phyloP scores from a whole-genome alignment of 2,888 invertebrate genomes.

The Linnaemya tessellans region DNA sequence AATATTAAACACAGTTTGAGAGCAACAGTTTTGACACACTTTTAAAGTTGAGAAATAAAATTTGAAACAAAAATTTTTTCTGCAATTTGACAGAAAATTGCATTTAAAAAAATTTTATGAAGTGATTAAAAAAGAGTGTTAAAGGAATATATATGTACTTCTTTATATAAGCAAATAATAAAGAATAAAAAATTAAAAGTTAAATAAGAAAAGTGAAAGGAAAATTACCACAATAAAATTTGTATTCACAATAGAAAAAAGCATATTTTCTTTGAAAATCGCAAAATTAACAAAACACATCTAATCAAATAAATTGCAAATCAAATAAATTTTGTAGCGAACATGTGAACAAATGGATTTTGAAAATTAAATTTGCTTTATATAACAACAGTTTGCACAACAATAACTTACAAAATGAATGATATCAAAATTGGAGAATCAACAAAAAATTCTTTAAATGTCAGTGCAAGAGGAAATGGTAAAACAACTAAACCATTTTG shows the following conservation, averaged over 20 bases:
- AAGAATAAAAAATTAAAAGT: neutral
- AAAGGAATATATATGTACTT: too few relatives aligned
- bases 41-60: neutral
- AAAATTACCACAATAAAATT: neutral
- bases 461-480: constrained; percentile 35
- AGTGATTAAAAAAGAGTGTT: neutral
- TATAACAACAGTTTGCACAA: neutral
- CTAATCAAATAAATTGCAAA: neutral
- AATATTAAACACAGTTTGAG: neutral
- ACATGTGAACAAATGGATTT: constrained; percentile 21
- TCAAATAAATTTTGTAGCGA: neutral
- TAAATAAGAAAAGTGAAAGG: neutral
- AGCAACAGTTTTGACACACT: neutral
- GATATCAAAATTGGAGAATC: constrained; percentile 52
- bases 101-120: neutral
- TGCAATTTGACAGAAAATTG: neutral
- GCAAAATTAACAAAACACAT: neutral
- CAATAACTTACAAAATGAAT: constrained; percentile 66
- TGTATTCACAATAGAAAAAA: neutral
- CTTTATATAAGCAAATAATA: too few relatives aligned
- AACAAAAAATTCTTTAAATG: constrained; percentile 53
- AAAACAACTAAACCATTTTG: constrained; percentile 74
- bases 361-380: neutral
- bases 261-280: neutral
- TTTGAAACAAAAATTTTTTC: neutral